Base-by-base conservation (phyloP, 2,797 vertebrate genomes). In the Xiphophorus birchmanni region DNA sequence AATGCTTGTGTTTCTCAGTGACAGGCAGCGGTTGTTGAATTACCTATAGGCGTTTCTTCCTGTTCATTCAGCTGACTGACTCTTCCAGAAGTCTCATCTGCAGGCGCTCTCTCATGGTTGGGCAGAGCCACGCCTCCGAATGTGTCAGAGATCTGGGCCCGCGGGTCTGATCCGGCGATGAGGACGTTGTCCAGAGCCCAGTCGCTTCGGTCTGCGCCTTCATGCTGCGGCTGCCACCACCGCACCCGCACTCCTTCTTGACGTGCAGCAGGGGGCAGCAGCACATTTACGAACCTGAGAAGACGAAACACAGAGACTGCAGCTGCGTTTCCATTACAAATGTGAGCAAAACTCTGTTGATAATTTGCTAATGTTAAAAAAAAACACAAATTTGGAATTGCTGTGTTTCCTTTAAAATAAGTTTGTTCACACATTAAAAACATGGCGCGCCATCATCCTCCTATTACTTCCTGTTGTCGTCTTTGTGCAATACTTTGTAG, bases 171-270 rank as follows among this genome's bases (percentile, higher is more conserved):
- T 75, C 99, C 98, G 0, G 97, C 97, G 77, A 99, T 97, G 73
- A 99, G 93, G 75, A 99, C 97, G 0, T 99, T 99, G 91, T 99
- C 99, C 0, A 99, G 93, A 5, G 99, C 99, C 98, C 99, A 99
- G 82, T 99, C 99, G 0, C 97, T 97, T 90, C 97, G 97, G 87
- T 99, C 98, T 15, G 96, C 93, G 2, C 98, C 99, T 0, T 99
- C 97, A 0, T 99, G 99, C 75, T 97, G 97, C 0, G 97, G 98
- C 90, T 99, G 99, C 99, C 99, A 99, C 99, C 99, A 99, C 80
- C 98, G 98, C 88, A 99, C 97, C 2, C 98, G 97, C 0, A 98
- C 97, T 29, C 97, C 98, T 1, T 97, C 94, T 73, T 94, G 95
- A 82, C 97, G 98, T 69, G 98, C 97, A 78, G 96, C 95, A 3